Evolutionary conservation across 2,888 invertebrate genomes (phyloP).

Genomic region (Magallana nippona): DNA sequence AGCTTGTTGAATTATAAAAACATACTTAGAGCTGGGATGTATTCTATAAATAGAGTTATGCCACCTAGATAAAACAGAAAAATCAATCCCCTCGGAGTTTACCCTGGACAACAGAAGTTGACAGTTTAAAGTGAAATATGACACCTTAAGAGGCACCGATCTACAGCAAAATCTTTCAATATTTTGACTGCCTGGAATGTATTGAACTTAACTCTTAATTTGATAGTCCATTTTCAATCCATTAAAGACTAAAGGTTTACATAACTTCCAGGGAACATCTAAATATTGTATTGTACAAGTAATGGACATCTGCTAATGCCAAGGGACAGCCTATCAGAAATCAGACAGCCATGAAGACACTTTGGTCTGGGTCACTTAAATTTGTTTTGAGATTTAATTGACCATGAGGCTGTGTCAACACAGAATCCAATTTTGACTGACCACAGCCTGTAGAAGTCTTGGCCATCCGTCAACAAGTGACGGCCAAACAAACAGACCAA

Average conservation of each 20-base stretch:
- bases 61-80: too few species aligned
- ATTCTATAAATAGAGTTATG: background rate
- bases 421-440: background rate
- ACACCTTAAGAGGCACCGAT: background rate
- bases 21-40: background rate
- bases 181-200: slow-evolving; percentile 33
- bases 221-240: slow-evolving; percentile 7
- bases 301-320: background rate
- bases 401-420: slow-evolving; percentile 16
- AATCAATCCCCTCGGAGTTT: background rate
- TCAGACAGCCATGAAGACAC: background rate
- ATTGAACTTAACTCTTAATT: slow-evolving; percentile 12
- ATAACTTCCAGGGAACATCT: background rate
- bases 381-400: slow-evolving; percentile 18
- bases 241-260: slow-evolving; percentile 2
- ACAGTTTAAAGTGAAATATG: slow-evolving; percentile 16
- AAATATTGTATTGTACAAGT: background rate
- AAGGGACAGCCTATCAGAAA: background rate
- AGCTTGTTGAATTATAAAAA: background rate
- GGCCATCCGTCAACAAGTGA: background rate
- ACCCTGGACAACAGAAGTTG: background rate
- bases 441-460: background rate
- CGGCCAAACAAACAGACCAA: slow-evolving; percentile 1
- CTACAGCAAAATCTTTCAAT: background rate
- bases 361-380: background rate